Conservation (phyloP, 1,140 invertebrate species). For the Holcopasites calliopsidis region DNA sequence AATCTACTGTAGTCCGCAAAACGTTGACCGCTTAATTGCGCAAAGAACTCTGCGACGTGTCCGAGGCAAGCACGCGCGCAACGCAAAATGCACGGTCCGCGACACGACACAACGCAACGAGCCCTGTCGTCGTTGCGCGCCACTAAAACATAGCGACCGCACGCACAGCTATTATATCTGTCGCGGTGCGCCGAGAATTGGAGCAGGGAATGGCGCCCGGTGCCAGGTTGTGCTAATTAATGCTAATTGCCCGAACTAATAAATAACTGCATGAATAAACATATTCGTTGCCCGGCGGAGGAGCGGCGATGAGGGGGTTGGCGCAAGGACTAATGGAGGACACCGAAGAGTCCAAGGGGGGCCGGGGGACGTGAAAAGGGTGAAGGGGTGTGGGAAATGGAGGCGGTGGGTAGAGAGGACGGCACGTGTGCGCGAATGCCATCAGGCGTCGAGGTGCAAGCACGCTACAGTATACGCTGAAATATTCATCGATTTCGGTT, state of each 20-base stretch:
- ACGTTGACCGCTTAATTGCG: neutral
- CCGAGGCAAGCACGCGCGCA: neutral
- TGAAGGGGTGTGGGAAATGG: neutral
- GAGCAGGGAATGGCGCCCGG: constrained; percentile 23
- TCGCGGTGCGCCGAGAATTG: constrained; percentile 37
- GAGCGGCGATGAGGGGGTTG: neutral
- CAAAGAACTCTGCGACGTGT: neutral
- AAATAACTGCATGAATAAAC: constrained; percentile 75
- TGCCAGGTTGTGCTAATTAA: constrained; percentile 75
- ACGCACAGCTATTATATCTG: constrained; percentile 41
- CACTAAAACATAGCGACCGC: constrained; percentile 55
- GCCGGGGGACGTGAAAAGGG: too few relatives aligned
- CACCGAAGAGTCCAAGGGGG: constrained; percentile 30
- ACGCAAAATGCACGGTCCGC: constrained; percentile 7
- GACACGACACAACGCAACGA: constrained; percentile 1
- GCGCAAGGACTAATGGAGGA: constrained; percentile 37
- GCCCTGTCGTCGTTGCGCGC: constrained; percentile 12
- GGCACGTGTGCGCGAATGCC: constrained; percentile 39
- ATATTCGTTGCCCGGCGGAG: constrained; percentile 60
- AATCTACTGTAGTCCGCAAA: constrained; percentile 10
- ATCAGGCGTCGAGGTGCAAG: constrained; percentile 50
- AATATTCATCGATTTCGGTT: constrained; percentile 71
- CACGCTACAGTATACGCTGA: constrained; percentile 49
- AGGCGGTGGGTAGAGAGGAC: neutral
- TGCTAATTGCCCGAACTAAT: constrained; percentile 76